Conservation (phyloP, 2,113 vertebrate species). For the Planiliza haematocheilus region DNA sequence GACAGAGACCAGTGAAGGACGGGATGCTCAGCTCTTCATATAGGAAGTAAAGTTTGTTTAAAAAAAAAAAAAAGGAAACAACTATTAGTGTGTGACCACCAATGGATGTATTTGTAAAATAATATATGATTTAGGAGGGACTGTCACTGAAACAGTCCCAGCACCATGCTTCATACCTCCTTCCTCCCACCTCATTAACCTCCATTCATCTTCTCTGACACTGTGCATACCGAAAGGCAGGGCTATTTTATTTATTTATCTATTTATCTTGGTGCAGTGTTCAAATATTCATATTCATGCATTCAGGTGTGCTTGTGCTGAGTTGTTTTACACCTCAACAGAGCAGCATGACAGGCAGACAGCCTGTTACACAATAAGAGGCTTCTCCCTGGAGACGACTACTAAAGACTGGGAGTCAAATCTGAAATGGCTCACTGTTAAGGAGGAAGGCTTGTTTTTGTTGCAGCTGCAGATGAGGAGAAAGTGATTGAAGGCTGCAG, state of each 20-base stretch:
- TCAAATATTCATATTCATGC: constrained; percentile 80
- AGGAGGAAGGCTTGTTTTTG: constrained; percentile 59
- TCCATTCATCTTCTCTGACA: constrained; percentile 45
- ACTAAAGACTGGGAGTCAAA: constrained; percentile 70
- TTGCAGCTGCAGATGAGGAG: constrained; percentile 33
- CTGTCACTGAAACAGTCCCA: background rate
- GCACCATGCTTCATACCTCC: background rate
- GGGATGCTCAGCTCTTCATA: too few species aligned
- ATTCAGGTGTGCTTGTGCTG: constrained; percentile 52
- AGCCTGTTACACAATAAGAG: constrained; percentile 78
- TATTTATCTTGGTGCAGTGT: constrained; percentile 52
- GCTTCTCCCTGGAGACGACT: constrained; percentile 63
- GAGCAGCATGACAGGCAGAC: constrained; percentile 70
- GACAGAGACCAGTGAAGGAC: too few species aligned
- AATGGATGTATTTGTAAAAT: too few species aligned
- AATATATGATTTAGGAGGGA: too few species aligned
- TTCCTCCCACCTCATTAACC: constrained; percentile 6
- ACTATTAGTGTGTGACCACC: too few species aligned
- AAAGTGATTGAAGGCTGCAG: constrained; percentile 66
- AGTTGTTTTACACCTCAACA: constrained; percentile 73
- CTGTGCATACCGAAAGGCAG: constrained; percentile 37
- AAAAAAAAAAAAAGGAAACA: too few species aligned
- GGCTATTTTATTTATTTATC: constrained; percentile 13
- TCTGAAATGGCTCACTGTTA: constrained; percentile 72
- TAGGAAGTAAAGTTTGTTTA: too few species aligned